Evolutionary conservation across 2,888 invertebrate genomes (phyloP), one percentile per base, ranked within the genome.

Genomic region (Oscheius sp.): DNA sequence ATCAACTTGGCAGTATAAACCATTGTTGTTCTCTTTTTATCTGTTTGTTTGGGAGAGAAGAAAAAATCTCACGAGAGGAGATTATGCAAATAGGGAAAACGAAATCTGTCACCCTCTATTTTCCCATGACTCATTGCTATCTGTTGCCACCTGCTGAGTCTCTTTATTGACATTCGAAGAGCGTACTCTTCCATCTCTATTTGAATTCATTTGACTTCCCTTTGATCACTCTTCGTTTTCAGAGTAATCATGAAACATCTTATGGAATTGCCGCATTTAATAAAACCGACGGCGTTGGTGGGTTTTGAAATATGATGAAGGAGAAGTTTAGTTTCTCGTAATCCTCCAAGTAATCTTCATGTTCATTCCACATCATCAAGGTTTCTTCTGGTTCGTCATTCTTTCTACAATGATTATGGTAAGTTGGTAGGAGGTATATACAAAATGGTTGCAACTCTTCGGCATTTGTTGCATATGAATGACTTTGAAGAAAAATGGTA

Each of bases 281-380:
- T 73, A 41, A 75, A 75, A 51, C 75, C 75, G 14, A 59, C 36
- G n/a, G 45, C 73, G 33, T 33, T 75, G 64, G 72, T 72, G 17
- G 28, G 63, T 2, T 3, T 6, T 17, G 41, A 14, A 14, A 2
- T 56, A 14, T 62, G 30, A 0, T 22, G 20, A 33, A 22, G 9
- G 24, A 24, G 41, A 17, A 36, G 63, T 73, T 20, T 63, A 73
- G 68, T 64, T 74, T 17, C 66, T 76, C 20, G 62, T 70, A 2
- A 65, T 76, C 36, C 67, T 76, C 24, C 76, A 76, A 63, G 70
- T 72, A 30, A 71, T 74, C 22, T 76, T 73, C 49, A 72, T 76
- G 72, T 72, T 70, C 14, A 63, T 66, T 20, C 74, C 76, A 5
- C 68, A 70, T 12, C 41, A 33, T 22, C 68, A 72, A n/a, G 72